Evolutionary conservation across 2,797 vertebrate species (phyloP), one percentile per base, ranked within the genome.

Genomic region (Scarus forsteni): DNA sequence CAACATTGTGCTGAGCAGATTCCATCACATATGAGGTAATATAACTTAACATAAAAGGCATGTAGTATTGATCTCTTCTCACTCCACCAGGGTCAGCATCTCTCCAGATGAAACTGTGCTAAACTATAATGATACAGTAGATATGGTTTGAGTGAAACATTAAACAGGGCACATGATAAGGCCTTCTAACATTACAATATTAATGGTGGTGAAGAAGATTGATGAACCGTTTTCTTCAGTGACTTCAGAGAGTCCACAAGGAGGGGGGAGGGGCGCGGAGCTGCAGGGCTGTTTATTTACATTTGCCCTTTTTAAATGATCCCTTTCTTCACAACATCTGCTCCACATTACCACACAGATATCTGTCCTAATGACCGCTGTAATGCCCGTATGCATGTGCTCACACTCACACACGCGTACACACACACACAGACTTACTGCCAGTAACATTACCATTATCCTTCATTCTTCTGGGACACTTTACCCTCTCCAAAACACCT

Each of bases 271-370:
- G 88, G 85, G 83, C 34, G 81, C 87, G 66, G 27, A 82, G 88
- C 89, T 73, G 90, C 84, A 88, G 80, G 68, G 87, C 80, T 94
- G 92, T 95, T 94, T 95, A 94, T 94, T 95, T 95, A 94, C 91
- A 91, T 94, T 92, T 93, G 90, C 81, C 93, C 89, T 91, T 93
- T 93, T 94, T 92, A 94, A 94, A 93, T 90, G 92, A 93, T 93
- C 88, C 83, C 89, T 92, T 93, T 94, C 91, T 91, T 92, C 90
- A 80, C 89, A 87, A 93, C 94, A 95, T 94, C 92, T 95, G 93
- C 89, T 94, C 88, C 89, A 90, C 88, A 93, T 93, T 95, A 94
- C 89, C 88, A 79, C 89, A 92, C 91, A 90, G 88, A 93, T 93
- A 92, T 92, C 92, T 90, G 90, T 92, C 88, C 86, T 93, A 90